Percentiles rank a stretch among this genome's conserved stretches.
Conservation (phyloP, 2,888 invertebrate species). For the Tetragnatha montana region DNA sequence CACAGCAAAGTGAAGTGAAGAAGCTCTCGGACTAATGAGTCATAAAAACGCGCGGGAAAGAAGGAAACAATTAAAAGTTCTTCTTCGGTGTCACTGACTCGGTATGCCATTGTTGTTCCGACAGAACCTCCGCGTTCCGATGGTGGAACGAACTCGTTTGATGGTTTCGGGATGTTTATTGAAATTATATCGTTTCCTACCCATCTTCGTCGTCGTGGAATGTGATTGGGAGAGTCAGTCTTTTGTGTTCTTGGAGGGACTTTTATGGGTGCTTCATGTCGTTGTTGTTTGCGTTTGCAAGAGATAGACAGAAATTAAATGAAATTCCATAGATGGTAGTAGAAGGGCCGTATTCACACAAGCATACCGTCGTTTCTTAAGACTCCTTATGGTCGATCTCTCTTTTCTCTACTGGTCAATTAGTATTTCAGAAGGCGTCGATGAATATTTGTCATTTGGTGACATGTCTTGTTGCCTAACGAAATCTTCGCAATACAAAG, state of each 20-base stretch:
- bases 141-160: not conserved
- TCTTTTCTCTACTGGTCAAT: too few species aligned
- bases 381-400: too few species aligned
- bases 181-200: not conserved
- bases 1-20: not conserved
- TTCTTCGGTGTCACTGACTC: not conserved
- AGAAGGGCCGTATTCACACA: too few species aligned
- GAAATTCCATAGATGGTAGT: too few species aligned
- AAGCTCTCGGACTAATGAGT: not conserved
- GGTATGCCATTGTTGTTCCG: not conserved
- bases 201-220: not conserved
- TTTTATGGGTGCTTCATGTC: not conserved
- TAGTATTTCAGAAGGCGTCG: too few species aligned
- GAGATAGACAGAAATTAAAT: too few species aligned
- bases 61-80: not conserved
- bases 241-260: not conserved
- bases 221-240: not conserved
- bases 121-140: not conserved
- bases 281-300: too few species aligned
- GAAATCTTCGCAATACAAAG: too few species aligned
- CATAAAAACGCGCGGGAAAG: not conserved
- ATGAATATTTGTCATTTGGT: too few species aligned
- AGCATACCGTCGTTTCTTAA: too few species aligned
- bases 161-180: not conserved
- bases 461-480: too few species aligned